Conservation (phyloP, 2,113 vertebrate species). For the Sakesphorus luctuosus region DNA sequence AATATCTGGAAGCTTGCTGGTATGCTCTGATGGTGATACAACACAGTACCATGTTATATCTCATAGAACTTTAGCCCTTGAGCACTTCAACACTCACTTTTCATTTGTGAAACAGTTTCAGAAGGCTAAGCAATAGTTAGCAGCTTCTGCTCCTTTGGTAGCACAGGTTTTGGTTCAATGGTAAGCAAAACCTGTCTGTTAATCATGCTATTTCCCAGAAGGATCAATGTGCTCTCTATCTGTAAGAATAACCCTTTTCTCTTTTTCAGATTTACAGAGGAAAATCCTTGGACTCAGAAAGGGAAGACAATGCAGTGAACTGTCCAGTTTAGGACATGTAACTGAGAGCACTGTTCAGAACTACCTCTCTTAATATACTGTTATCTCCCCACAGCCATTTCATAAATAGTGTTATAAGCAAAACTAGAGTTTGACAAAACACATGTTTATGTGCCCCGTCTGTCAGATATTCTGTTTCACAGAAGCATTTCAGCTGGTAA, state of each 20-base stretch:
- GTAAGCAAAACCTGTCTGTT: neutral
- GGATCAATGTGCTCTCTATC: neutral
- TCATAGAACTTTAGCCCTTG: neutral
- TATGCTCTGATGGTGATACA: neutral
- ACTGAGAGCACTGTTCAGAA: neutral
- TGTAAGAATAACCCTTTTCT: neutral
- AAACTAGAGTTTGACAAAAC: neutral
- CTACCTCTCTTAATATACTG: neutral
- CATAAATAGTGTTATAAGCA: neutral
- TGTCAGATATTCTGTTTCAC: neutral
- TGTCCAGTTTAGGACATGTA: neutral
- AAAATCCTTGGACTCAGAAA: neutral
- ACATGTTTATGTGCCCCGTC: neutral
- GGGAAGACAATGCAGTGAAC: neutral
- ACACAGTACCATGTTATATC: neutral
- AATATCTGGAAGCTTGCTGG: neutral
- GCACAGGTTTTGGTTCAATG: neutral
- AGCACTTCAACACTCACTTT: neutral
- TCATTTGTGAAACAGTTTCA: neutral
- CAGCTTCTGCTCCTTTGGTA: neutral
- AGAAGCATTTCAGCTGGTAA: neutral
- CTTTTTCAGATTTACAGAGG: neutral
- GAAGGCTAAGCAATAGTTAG: neutral
- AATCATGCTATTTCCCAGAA: accelerated
- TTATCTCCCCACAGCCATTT: neutral